These are phyloP conservation scores for Epinephelus moara DNA, from an alignment of 2,113 vertebrate genomes.

Conservation along the genomic window DNA sequence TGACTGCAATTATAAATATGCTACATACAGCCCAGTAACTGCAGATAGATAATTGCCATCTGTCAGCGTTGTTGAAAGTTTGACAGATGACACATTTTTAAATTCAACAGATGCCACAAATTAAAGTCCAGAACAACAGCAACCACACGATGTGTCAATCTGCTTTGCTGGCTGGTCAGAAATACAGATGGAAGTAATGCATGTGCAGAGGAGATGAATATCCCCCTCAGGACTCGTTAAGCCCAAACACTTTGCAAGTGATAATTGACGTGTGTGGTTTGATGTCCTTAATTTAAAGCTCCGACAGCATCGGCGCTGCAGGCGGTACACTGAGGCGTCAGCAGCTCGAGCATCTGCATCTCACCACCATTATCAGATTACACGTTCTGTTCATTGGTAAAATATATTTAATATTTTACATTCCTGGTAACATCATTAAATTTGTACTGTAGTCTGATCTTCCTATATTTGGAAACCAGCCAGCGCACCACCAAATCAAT, in stretches of 20 bases:
- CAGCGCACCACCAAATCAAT: not conserved
- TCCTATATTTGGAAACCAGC: conserved; percentile 6
- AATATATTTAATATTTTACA: conserved; percentile 1
- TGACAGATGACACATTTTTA: not conserved
- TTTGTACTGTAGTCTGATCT: not conserved
- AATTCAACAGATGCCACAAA: not conserved
- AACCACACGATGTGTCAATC: not conserved
- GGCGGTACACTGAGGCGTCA: conserved; percentile 7
- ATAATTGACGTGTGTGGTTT: conserved; percentile 21
- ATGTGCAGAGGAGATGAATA: not conserved
- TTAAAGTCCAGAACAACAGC: not conserved
- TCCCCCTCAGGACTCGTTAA: conserved; percentile 6
- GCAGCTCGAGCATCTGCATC: not conserved
- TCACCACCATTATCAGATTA: not conserved
- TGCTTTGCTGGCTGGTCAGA: not conserved
- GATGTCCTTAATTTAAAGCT: conserved; percentile 12
- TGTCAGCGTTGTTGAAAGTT: not conserved
- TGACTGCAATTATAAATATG: too few species aligned
- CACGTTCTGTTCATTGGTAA: not conserved
- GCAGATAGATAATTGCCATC: too few species aligned
- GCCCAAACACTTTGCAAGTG: conserved; percentile 12
- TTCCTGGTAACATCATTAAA: not conserved
- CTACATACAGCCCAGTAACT: too few species aligned
- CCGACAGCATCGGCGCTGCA: not conserved
- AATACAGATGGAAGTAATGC: not conserved